Evolutionary conservation across 2,113 vertebrate genomes (phyloP), one percentile per base, ranked within the genome.

Genomic region (Platichthys stellatus): DNA sequence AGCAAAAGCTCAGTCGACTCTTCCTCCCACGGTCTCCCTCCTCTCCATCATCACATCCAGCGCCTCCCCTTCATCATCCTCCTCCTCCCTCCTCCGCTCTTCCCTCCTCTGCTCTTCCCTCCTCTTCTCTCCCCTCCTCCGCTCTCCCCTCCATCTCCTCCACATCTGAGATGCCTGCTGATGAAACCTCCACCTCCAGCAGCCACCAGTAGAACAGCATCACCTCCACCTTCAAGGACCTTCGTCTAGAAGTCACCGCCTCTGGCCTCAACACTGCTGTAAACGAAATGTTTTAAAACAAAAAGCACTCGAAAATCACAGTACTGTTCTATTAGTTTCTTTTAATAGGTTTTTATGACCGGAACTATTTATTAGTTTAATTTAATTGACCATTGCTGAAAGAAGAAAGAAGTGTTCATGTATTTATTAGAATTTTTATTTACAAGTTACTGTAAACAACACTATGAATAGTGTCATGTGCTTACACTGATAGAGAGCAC

Each of bases 31-130:
- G 4, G 12, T 28, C 47, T 67, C 78, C 58, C 73, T 76, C 63
- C 78, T 74, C 45, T 59, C 67, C 77, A 71, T 83, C 83, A 64
- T 83, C 62, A 85, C 78, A 1, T 78, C 82, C 64, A 56, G 74
- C 0, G 21, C 76, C 74, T 61, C 74, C 23, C 18, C 75, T 21
- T 8, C 73, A 3, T 59, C 71, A 0, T 23, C 67, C 3, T 69
- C 2, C 31, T 15, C 1, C 12, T 0, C 0, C 31, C 3, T 53
- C 70, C 21, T 8, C 60, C 0, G 18, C 53, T 57, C 21, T 57
- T 13, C 49, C 49, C 18, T 20, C 49, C 49, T 53, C 51, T 4
- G 7, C 54, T 57, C 21, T 57, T 1, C 54, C 54, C n/a, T 24
- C 24, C 24, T 24, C 24, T 24, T 1, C 24, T 24, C 49, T 18